phyloP scores from a whole-genome alignment of 2,113 vertebrate genomes.

The Grantiella picta region DNA sequence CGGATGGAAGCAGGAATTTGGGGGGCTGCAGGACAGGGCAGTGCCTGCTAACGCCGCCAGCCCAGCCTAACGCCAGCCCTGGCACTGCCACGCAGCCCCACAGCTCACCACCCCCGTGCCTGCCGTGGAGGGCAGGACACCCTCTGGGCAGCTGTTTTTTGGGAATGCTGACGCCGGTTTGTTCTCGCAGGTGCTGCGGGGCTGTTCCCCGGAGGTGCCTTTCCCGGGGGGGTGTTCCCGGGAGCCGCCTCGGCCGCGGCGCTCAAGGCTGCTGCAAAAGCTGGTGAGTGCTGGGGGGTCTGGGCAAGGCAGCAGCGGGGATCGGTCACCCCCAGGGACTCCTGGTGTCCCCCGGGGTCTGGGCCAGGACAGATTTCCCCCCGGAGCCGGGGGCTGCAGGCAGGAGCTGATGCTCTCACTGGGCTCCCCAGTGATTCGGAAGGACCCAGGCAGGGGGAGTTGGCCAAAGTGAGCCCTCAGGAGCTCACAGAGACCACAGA shows the following conservation, averaged over 20 bases:
- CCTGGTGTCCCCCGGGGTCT: neutral
- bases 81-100: rapidly evolving
- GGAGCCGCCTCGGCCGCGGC: slow-evolving; percentile 49
- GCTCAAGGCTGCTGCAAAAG: slow-evolving; percentile 75
- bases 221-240: slow-evolving; percentile 34
- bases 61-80: neutral
- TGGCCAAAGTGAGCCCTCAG: neutral
- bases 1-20: neutral
- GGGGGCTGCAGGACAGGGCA: neutral
- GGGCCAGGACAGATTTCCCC: neutral
- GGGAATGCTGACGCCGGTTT: neutral
- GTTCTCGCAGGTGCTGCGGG: neutral
- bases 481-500: neutral
- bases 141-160: rapidly evolving
- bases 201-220: slow-evolving; percentile 39
- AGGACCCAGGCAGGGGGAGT: neutral
- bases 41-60: neutral
- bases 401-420: neutral
- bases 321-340: neutral
- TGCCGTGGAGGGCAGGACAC: neutral
- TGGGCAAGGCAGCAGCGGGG: neutral
- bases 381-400: neutral
- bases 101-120: rapidly evolving
- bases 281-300: slow-evolving; percentile 55
- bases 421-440: neutral